These are phyloP conservation scores for Bugula neritina DNA, from an alignment of 2,888 invertebrate genomes.

Conservation along the genomic window DNA sequence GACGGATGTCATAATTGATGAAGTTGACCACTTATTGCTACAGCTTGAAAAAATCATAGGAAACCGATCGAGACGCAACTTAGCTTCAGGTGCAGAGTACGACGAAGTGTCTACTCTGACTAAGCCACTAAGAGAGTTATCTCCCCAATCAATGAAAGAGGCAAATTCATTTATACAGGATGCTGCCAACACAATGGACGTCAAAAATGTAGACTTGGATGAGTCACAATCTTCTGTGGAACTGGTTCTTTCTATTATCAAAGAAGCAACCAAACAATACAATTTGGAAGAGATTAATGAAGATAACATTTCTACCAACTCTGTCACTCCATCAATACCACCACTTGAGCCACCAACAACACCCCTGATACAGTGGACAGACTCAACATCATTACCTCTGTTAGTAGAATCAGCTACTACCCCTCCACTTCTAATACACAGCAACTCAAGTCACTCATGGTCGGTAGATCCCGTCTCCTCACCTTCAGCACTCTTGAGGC, in stretches of 20 bases:
- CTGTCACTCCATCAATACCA: not conserved
- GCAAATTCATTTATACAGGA: not conserved
- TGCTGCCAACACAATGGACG: conserved; percentile 3
- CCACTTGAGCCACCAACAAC: not conserved
- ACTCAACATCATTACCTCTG: too few relatives aligned
- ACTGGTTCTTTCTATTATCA: conserved; percentile 7
- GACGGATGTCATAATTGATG: not conserved
- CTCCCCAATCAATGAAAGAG: conserved; percentile 10
- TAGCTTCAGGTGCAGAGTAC: not conserved
- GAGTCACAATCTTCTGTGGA: conserved; percentile 12
- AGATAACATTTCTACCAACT: not conserved
- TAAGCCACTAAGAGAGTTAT: conserved; percentile 13
- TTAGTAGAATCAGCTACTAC: too few relatives aligned
- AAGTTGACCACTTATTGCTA: not conserved
- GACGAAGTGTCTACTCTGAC: not conserved
- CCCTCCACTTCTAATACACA: too few relatives aligned
- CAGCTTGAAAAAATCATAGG: not conserved
- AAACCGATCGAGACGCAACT: too few relatives aligned
- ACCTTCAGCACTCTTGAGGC: too few relatives aligned
- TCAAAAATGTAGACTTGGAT: not conserved
- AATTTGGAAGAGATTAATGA: conserved; percentile 6
- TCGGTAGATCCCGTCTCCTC: too few relatives aligned
- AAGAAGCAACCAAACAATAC: not conserved
- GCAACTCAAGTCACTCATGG: too few relatives aligned
- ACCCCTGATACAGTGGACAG: not conserved